Percentiles rank a stretch among this genome's conserved stretches.
phyloP scores from a whole-genome alignment of 2,797 vertebrate species.

The Thalassophryne amazonica region DNA sequence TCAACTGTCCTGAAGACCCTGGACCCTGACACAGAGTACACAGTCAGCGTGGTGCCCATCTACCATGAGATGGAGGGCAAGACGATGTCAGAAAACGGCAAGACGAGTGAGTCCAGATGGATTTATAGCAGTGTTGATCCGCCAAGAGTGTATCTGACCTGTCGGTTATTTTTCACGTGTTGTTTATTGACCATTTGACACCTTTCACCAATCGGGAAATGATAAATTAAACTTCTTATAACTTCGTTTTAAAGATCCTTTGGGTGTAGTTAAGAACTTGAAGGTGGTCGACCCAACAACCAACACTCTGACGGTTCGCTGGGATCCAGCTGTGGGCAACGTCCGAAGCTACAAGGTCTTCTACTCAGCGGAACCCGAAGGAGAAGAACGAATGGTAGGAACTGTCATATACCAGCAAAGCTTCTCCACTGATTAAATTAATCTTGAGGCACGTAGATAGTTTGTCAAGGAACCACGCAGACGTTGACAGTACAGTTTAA shows the following conservation, averaged over 20 bases:
- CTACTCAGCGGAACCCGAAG: constrained; percentile 81
- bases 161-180: too few species aligned
- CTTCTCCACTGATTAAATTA: too few species aligned
- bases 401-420: too few species aligned
- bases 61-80: constrained; percentile 92
- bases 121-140: too few species aligned
- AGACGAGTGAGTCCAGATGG: constrained; percentile 84
- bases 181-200: too few species aligned
- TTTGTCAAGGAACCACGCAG: too few species aligned
- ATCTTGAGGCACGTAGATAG: not conserved
- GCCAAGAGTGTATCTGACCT: too few species aligned
- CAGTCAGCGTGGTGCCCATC: constrained; percentile 86
- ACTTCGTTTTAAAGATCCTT: constrained; percentile 81
- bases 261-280: constrained; percentile 91
- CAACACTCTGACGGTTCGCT: constrained; percentile 84
- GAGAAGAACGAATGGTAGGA: constrained; percentile 83
- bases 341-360: constrained; percentile 91
- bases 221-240: too few species aligned
- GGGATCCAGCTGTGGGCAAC: constrained; percentile 92
- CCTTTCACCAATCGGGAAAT: too few species aligned
- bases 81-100: constrained; percentile 83
- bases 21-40: constrained; percentile 86
- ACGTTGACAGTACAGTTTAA: too few species aligned
- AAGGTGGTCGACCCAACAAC: constrained; percentile 87
- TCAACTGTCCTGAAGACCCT: constrained; percentile 85